Conservation (phyloP, 92 coral and sea anemone genomes). For the Porites rus region DNA sequence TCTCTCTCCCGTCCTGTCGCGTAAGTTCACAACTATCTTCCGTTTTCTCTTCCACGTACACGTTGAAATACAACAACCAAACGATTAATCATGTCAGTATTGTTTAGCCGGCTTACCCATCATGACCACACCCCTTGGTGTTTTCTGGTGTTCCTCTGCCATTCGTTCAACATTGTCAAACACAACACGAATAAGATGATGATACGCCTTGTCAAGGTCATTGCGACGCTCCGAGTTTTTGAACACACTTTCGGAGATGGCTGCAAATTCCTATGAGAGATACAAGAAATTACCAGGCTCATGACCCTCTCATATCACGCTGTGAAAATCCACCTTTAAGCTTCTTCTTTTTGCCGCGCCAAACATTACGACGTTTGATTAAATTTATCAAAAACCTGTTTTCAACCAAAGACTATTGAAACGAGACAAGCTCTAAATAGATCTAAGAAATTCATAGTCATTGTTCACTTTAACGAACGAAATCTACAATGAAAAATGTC, state of each 20-base stretch:
- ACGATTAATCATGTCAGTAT: neutral
- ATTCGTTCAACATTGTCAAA: conserved; percentile 93
- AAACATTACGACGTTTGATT: too few relatives aligned
- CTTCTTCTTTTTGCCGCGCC: too few relatives aligned
- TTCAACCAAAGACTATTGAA: too few relatives aligned
- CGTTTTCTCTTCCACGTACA: neutral
- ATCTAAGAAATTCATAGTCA: too few relatives aligned
- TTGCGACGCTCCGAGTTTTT: conserved; percentile 97
- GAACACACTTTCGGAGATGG: conserved; percentile 89
- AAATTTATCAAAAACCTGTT: too few relatives aligned
- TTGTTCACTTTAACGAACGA: too few relatives aligned
- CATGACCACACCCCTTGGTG: conserved; percentile 93
- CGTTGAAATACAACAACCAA: neutral
- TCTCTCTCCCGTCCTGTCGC: too few relatives aligned
- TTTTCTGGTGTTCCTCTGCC: conserved; percentile 90
- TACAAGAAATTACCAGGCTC: neutral
- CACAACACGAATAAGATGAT: conserved; percentile 81
- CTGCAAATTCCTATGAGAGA: conserved; percentile 86
- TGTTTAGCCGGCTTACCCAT: conserved; percentile 66
- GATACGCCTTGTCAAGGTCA: conserved; percentile 94
- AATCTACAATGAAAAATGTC: too few relatives aligned
- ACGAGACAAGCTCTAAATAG: too few relatives aligned
- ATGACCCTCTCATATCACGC: too few relatives aligned
- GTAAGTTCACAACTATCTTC: too few relatives aligned
- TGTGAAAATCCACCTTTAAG: too few relatives aligned